phyloP scores from a whole-genome alignment of 2,113 vertebrate genomes.

The Chlorodrepanis virens region DNA sequence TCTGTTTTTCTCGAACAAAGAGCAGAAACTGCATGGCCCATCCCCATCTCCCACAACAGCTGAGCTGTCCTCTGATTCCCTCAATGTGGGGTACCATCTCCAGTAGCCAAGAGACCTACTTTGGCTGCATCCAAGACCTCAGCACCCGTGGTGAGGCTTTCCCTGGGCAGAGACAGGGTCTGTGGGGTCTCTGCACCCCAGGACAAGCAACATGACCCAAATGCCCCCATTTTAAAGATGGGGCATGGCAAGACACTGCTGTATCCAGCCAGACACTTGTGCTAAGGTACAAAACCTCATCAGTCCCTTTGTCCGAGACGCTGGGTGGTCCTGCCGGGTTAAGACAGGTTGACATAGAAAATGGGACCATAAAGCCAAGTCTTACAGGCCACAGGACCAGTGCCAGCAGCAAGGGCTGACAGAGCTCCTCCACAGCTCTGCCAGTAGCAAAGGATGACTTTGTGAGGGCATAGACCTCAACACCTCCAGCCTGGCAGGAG shows the following conservation, averaged over 20 bases:
- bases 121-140: not conserved
- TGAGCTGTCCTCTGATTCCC: not conserved
- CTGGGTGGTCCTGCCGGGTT: not conserved
- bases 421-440: not conserved
- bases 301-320: fast-evolving
- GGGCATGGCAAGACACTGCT: not conserved
- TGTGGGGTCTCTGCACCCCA: not conserved
- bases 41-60: not conserved
- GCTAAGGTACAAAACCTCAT: not conserved
- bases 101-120: not conserved
- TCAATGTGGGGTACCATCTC: fast-evolving
- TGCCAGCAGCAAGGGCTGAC: not conserved
- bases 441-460: not conserved
- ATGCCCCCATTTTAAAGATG: not conserved
- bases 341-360: fast-evolving
- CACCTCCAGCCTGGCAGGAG: not conserved
- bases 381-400: not conserved
- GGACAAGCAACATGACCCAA: not conserved
- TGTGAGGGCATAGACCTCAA: not conserved
- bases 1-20: not conserved
- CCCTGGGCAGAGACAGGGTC: not conserved
- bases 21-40: not conserved
- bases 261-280: not conserved
- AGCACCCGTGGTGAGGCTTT: not conserved
- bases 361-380: not conserved